Base-by-base conservation (phyloP, 2,888 invertebrate species). In the Dasypogon diadema region DNA sequence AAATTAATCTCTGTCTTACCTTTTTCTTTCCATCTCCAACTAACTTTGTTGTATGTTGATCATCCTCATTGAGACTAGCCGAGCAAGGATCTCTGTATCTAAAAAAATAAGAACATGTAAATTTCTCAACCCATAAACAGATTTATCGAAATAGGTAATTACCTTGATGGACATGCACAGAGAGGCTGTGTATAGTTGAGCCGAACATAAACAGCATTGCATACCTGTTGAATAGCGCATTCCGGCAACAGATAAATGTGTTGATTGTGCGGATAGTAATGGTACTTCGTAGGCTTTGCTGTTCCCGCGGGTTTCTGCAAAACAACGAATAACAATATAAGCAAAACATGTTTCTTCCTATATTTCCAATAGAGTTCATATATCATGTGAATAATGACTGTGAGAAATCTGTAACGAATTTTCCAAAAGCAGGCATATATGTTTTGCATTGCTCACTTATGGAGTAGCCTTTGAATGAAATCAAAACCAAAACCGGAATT, bases 141-240 rank as follows among this genome's bases (percentile, higher is more conserved):
- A 56, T 34, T 34, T 70, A 70, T 54, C 12, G 30, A 54, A 54
- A 48, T 70, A 74, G 6, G 51, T 58, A 79, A 81, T 83, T 82
- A 86, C 86, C 95, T 90, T 79, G 93, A 91, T 56, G 96, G 95
- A 87, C 97, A 97, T 78, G 96, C 95, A 87, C 96, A 97, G 78
- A 97, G 88, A 2, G 96, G 96, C 85, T 96, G 96, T 65, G 96
- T 96, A 88, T 95, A 95, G 88, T 97, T 96, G 79, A 96, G 87
- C 77, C 96, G 89, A 76, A 96, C 94, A 87, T 96, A 97, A 78
- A 97, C 96, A 1, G 97, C 96, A 85, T 96, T 96, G 87, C 96
- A 97, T 80, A 91, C 94, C 89, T 97, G 96, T 87, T 97, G 96
- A 82, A 96, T 94, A 80, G 96, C 96, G 87, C 97, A 97, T 87